These are phyloP conservation scores for Dicyrtomina minuta DNA, from an alignment of 2,888 invertebrate species.

Conservation along the genomic window DNA sequence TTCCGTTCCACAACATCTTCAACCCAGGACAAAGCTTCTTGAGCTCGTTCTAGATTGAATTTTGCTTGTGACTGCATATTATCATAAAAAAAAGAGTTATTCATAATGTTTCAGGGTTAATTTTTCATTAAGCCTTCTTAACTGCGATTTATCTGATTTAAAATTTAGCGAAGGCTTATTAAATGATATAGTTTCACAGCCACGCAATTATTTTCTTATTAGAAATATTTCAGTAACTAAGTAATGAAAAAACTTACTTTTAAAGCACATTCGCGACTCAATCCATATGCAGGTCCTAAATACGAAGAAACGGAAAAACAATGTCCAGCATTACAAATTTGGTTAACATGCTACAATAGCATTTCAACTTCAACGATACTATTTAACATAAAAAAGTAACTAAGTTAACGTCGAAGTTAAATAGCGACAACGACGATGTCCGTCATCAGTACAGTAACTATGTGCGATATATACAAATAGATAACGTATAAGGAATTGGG, in stretches of 20 bases:
- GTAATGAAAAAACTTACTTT: conserved; percentile 54
- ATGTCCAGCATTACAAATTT: background rate
- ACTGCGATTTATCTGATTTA: background rate
- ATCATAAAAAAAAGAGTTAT: background rate
- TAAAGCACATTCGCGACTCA: conserved; percentile 58
- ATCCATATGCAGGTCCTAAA: conserved; percentile 57
- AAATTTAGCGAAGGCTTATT: too few species aligned
- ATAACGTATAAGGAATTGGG: too few species aligned
- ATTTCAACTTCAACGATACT: too few species aligned
- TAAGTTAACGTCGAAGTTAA: too few species aligned
- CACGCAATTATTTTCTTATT: too few species aligned
- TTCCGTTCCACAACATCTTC: conserved; percentile 56
- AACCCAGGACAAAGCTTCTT: conserved; percentile 59
- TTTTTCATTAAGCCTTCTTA: background rate
- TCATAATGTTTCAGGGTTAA: background rate
- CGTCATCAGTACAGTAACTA: too few species aligned
- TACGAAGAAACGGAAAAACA: background rate
- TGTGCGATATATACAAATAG: too few species aligned
- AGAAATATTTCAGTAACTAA: too few species aligned
- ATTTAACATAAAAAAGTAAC: too few species aligned
- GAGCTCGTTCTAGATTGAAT: conserved; percentile 58
- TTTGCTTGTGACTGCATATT: conserved; percentile 57
- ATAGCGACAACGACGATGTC: too few species aligned
- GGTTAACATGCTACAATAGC: too few species aligned
- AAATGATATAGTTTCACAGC: too few species aligned